phyloP scores from a whole-genome alignment of 2,797 vertebrate species.

The Mionectes olivaceus region DNA sequence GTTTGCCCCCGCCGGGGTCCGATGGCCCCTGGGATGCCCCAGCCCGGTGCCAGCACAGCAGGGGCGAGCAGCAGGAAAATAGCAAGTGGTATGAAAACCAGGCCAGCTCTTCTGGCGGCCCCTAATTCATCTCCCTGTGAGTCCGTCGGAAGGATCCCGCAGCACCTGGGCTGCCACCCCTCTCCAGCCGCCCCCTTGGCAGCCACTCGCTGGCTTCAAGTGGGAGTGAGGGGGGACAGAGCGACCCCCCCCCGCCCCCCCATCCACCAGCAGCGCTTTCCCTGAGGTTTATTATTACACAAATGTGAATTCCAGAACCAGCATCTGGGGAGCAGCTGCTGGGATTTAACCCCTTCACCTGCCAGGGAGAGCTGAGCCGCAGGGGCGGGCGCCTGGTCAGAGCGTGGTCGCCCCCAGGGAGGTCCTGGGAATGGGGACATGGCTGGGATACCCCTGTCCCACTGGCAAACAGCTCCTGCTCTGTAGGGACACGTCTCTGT shows the following conservation, averaged over 20 bases:
- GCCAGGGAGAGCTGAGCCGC: rapidly evolving
- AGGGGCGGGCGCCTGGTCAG: rapidly evolving
- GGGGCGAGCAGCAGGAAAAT: neutral
- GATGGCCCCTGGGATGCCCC: rapidly evolving
- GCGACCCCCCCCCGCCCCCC: neutral
- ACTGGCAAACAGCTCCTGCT: neutral
- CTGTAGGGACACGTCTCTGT: rapidly evolving
- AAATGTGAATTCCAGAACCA: slow-evolving; percentile 71
- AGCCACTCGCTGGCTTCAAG: neutral
- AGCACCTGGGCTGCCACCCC: slow-evolving; percentile 48
- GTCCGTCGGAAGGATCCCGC: neutral
- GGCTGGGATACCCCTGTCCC: neutral
- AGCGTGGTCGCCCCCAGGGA: rapidly evolving
- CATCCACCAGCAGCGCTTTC: neutral
- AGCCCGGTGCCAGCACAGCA: rapidly evolving
- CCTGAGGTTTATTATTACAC: slow-evolving; percentile 74
- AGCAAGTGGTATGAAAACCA: neutral
- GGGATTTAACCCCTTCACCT: slow-evolving; percentile 52
- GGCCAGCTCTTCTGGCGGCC: neutral
- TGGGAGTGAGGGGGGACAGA: neutral
- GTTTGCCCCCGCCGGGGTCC: rapidly evolving
- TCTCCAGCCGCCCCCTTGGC: neutral
- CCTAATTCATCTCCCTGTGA: slow-evolving; percentile 29
- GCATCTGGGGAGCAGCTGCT: slow-evolving; percentile 75
- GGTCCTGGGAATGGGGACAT: neutral